Conservation (phyloP, 2,113 vertebrate species). For the Dicentrarchus labrax region DNA sequence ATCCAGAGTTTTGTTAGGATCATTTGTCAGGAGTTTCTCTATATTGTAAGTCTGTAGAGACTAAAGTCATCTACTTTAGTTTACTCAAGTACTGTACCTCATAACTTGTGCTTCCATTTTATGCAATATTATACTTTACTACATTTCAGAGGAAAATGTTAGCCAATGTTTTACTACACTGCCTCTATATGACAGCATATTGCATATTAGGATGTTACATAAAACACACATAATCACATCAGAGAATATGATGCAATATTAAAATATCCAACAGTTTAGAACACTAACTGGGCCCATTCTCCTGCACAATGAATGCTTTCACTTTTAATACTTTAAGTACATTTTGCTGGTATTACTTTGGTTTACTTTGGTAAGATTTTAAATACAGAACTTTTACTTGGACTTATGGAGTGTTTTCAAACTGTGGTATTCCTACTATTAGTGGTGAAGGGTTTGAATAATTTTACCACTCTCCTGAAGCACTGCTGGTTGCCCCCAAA, state of each 20-base stretch:
- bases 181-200: background rate
- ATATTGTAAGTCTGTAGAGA: background rate
- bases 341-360: background rate
- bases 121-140: no score
- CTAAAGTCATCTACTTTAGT: background rate
- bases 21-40: background rate
- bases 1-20: no score
- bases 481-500: background rate
- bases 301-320: background rate
- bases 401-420: background rate
- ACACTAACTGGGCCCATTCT: background rate
- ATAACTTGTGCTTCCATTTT: no score
- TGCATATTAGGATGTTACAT: background rate
- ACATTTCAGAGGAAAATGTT: background rate
- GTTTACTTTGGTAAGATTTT: background rate
- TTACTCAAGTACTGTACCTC: background rate
- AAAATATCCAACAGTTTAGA: background rate
- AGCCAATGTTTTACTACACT: background rate
- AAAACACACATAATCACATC: background rate
- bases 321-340: background rate
- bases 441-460: background rate
- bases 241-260: background rate
- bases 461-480: background rate
- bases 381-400: background rate
- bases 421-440: background rate